Evolutionary conservation across 2,888 invertebrate genomes (phyloP).

Genomic region (Dryobota labecula): DNA sequence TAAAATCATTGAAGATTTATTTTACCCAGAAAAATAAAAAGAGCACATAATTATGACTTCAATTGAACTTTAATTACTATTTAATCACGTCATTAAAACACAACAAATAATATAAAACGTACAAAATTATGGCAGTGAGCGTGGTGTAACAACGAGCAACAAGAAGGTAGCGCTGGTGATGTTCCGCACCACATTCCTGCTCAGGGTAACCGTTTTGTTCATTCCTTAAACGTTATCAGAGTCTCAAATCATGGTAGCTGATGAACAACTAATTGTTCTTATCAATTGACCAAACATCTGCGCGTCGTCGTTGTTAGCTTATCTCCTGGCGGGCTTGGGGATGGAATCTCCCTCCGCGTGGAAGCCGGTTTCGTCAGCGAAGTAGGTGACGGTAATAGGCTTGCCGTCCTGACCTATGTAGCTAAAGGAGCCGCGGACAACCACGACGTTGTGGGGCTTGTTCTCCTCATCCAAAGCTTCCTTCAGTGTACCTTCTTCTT

Average conservation of each 20-base stretch:
- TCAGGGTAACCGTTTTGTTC: constrained; percentile 49
- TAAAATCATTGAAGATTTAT: no score
- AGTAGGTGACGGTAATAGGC: constrained; percentile 87
- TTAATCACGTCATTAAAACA: constrained; percentile 56
- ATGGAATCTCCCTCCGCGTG: constrained; percentile 91
- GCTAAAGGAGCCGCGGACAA: constrained; percentile 91
- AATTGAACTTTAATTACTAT: constrained; percentile 52
- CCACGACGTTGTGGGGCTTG: constrained; percentile 89
- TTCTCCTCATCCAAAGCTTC: constrained; percentile 88
- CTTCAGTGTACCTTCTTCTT: constrained; percentile 87
- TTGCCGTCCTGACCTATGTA: constrained; percentile 91
- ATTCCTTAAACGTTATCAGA: constrained; percentile 57
- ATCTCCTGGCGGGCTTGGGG: constrained; percentile 84
- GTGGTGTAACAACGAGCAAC: constrained; percentile 60
- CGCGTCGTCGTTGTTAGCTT: constrained; percentile 52
- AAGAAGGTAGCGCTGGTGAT: constrained; percentile 28
- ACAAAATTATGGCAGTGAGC: constrained; percentile 76
- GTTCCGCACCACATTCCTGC: constrained; percentile 11
- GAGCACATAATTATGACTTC: constrained; percentile 33
- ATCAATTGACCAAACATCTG: constrained; percentile 60
- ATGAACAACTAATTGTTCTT: constrained; percentile 34
- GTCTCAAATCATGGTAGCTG: constrained; percentile 24
- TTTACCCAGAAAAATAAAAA: no score
- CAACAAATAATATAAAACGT: constrained; percentile 73
- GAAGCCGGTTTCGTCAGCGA: constrained; percentile 92